Conservation (phyloP, 2,113 vertebrate species). For the Brachyhypopomus occidentalis region DNA sequence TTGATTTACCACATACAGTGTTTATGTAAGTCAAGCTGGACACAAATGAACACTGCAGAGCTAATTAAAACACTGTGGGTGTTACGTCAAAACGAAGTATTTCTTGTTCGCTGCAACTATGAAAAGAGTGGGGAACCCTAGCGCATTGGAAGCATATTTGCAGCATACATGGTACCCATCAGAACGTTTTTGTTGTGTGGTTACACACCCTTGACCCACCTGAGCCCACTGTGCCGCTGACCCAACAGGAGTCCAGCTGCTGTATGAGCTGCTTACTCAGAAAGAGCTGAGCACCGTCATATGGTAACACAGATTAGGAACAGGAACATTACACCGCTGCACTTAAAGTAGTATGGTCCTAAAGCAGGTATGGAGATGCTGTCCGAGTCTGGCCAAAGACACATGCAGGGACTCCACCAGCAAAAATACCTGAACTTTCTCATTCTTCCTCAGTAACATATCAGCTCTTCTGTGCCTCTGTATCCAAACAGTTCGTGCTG, state of each 20-base stretch:
- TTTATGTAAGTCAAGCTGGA: no score
- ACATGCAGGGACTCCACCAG: slow-evolving; percentile 21
- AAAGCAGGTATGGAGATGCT: background rate
- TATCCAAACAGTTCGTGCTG: background rate
- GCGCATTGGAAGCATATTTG: no score
- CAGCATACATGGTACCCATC: no score
- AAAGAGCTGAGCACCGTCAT: slow-evolving; percentile 14
- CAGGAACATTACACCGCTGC: slow-evolving; percentile 29
- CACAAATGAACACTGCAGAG: no score
- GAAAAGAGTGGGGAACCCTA: no score
- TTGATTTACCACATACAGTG: background rate
- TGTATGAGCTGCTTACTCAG: slow-evolving; percentile 3
- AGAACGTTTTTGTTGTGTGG: background rate
- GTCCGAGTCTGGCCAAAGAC: slow-evolving; percentile 2
- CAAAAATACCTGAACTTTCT: slow-evolving; percentile 18
- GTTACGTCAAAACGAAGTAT: no score
- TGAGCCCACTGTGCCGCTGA: background rate
- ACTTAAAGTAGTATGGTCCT: slow-evolving; percentile 29
- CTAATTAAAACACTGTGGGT: no score
- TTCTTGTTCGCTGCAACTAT: no score
- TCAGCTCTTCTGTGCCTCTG: slow-evolving; percentile 17
- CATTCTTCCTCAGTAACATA: slow-evolving; percentile 22
- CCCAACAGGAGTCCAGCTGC: slow-evolving; percentile 4
- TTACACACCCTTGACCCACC: background rate
- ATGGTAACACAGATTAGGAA: slow-evolving; percentile 21